Evolutionary conservation across 2,113 vertebrate species (phyloP).

Genomic region (Gallinago undulata): DNA sequence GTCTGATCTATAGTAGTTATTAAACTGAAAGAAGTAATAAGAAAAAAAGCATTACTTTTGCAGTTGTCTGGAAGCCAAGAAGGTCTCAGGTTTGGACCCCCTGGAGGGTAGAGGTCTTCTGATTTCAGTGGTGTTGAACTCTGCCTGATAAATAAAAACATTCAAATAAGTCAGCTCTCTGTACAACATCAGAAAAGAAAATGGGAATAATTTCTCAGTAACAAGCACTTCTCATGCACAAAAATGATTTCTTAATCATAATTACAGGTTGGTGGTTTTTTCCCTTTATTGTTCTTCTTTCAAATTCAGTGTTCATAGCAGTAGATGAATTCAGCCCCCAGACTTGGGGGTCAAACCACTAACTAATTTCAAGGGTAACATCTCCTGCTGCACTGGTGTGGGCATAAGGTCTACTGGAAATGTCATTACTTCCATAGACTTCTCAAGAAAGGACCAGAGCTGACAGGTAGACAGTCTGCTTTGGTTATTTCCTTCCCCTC

Average conservation of each 20-base stretch:
- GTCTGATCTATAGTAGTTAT: background rate
- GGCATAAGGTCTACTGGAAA: background rate
- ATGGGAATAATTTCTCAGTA: background rate
- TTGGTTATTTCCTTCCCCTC: background rate
- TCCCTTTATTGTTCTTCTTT: background rate
- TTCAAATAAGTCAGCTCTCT: background rate
- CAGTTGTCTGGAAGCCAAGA: background rate
- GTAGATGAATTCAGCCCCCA: background rate
- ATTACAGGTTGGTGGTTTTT: rapidly evolving
- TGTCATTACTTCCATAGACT: background rate
- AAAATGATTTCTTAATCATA: background rate
- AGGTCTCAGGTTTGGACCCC: background rate
- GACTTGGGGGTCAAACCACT: background rate
- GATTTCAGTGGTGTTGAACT: background rate
- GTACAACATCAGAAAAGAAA: background rate
- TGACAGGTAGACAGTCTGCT: background rate
- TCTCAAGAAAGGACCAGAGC: background rate
- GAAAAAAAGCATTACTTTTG: background rate
- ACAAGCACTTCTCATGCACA: background rate
- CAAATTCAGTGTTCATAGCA: background rate
- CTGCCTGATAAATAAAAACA: background rate
- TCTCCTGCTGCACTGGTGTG: background rate
- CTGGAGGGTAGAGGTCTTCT: background rate
- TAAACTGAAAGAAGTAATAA: background rate
- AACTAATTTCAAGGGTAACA: background rate